A percentile compares a stretch with the other conserved stretches of the same genome.
Conservation (phyloP, 2,888 invertebrate genomes). For the Ceriagrion tenellum region DNA sequence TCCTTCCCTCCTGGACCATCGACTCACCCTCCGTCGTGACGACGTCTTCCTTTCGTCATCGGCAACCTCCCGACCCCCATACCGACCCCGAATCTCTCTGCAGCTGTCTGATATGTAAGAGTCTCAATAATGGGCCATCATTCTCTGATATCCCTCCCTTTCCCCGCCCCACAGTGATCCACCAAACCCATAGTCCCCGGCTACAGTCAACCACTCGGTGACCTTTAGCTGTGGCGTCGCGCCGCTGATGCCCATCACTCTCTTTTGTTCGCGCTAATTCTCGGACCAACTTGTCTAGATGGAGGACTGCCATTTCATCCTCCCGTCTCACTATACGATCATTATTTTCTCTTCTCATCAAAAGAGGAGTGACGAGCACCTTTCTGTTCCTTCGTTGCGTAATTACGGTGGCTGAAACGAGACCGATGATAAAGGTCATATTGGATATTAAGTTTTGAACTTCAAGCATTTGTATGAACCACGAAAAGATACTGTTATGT, state of each 20-base stretch:
- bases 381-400: too few species aligned
- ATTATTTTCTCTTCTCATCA: too few species aligned
- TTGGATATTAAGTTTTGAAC: too few species aligned
- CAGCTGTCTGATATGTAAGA: neutral
- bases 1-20: neutral
- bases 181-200: neutral
- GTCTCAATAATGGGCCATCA: conserved; percentile 48
- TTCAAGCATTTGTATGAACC: too few species aligned
- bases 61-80: neutral
- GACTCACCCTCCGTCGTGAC: neutral
- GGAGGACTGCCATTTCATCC: too few species aligned
- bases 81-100: neutral
- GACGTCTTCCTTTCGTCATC: neutral
- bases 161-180: too few species aligned
- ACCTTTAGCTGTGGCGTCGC: neutral
- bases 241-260: neutral
- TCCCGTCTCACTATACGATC: too few species aligned
- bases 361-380: too few species aligned
- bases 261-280: neutral
- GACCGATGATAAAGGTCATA: too few species aligned
- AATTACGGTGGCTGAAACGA: too few species aligned
- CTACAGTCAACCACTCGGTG: neutral
- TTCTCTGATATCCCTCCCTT: neutral
- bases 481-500: too few species aligned
- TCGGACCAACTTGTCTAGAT: too few species aligned